Conservation (phyloP, 2,113 vertebrate species). For the Seriola rivoliana region DNA sequence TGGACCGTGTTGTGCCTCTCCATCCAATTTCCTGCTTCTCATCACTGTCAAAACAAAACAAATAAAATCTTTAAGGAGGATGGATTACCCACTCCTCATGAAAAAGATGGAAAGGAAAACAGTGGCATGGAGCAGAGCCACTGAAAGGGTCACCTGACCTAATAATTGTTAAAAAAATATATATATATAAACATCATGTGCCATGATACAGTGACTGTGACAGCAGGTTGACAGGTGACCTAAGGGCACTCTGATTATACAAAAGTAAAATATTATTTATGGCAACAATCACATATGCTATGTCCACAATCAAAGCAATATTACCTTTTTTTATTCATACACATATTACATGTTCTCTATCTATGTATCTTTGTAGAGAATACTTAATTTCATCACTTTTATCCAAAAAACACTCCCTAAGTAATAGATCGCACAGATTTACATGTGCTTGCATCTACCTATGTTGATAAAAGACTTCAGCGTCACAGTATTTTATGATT, state of each 20-base stretch:
- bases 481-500: neutral
- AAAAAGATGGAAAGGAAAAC: slow-evolving; percentile 12
- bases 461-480: neutral
- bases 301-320: neutral
- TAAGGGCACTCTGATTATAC: neutral
- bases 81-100: slow-evolving; percentile 34
- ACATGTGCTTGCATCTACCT: neutral
- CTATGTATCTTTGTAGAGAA: neutral
- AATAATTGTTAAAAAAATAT: neutral
- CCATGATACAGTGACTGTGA: neutral
- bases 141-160: slow-evolving; percentile 7
- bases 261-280: neutral
- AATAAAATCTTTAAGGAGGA: slow-evolving; percentile 57
- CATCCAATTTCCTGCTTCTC: slow-evolving; percentile 61
- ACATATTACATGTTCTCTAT: no score
- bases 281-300: neutral
- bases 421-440: neutral
- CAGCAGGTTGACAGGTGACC: neutral
- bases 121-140: neutral
- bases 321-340: neutral
- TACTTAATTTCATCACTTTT: neutral
- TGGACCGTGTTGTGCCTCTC: slow-evolving; percentile 22
- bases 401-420: neutral
- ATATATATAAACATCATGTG: neutral
- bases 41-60: slow-evolving; percentile 61